Percentiles rank a stretch among this genome's conserved stretches.
Conservation (phyloP, 2,888 invertebrate species). For the Metopia argyrocephala region DNA sequence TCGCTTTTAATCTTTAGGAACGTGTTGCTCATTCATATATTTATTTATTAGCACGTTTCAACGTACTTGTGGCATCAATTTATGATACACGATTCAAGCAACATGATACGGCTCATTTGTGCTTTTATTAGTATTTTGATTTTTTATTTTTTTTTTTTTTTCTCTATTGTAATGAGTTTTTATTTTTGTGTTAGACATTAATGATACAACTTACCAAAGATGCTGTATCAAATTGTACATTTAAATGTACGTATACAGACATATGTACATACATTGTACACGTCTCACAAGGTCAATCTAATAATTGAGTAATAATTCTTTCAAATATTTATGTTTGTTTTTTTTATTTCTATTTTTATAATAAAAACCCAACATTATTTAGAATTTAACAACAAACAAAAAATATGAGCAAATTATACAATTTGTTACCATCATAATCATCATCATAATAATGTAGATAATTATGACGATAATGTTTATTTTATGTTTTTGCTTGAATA, state of each 20-base stretch:
- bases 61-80: neutral
- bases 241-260: neutral
- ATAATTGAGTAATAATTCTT: slow-evolving; percentile 56
- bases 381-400: neutral
- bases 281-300: slow-evolving; percentile 49
- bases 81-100: slow-evolving; percentile 3
- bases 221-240: neutral
- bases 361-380: neutral
- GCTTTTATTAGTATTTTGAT: neutral
- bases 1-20: slow-evolving; percentile 31
- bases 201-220: neutral
- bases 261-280: neutral
- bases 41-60: neutral
- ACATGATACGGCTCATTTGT: slow-evolving; percentile 47
- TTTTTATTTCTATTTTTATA: slow-evolving; percentile 3
- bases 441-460: slow-evolving; percentile 14
- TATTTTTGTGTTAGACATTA: slow-evolving; percentile 25
- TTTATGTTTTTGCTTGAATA: slow-evolving; percentile 12
- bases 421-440: slow-evolving; percentile 4
- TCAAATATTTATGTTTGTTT: slow-evolving; percentile 32
- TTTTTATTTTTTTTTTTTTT: neutral
- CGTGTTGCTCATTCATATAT: neutral
- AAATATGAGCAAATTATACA: neutral
- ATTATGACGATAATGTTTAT: slow-evolving; percentile 11
- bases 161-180: slow-evolving; percentile 24